phyloP scores from a whole-genome alignment of 2,797 vertebrate genomes.

The Rousettus madagascariensis region DNA sequence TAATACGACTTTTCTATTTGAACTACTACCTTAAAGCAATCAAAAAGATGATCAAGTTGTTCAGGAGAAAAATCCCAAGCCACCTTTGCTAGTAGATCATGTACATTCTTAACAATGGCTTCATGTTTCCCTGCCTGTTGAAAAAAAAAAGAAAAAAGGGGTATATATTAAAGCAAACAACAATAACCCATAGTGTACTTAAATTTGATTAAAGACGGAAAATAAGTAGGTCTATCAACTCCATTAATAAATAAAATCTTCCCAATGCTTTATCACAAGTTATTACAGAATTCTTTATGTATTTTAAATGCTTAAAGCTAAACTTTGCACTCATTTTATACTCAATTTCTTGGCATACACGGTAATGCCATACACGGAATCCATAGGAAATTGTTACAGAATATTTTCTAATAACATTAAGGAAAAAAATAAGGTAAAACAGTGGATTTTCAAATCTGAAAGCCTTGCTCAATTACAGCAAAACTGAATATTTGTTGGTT shows the following conservation, averaged over 20 bases:
- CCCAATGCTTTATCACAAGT: background rate
- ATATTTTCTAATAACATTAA: conserved; percentile 11
- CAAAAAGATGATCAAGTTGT: conserved; percentile 99
- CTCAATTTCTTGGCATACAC: background rate
- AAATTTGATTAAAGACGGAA: background rate
- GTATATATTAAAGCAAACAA: conserved; percentile 79
- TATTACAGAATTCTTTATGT: background rate
- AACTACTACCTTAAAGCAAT: conserved; percentile 96
- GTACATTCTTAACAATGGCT: conserved; percentile 99
- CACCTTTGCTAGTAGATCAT: conserved; percentile 97
- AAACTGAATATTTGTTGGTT: background rate
- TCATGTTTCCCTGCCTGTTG: conserved; percentile 97
- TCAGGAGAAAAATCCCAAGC: conserved; percentile 99
- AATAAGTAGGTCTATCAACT: background rate
- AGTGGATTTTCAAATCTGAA: background rate
- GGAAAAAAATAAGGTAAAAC: conserved; percentile 2
- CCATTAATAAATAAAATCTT: background rate
- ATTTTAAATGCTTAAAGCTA: background rate
- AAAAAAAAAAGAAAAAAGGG: background rate
- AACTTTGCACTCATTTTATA: background rate
- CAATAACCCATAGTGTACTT: conserved; percentile 79
- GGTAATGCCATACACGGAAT: conserved; percentile 17
- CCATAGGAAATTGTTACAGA: background rate
- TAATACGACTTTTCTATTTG: background rate
- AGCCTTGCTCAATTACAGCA: background rate